A percentile compares a stretch with the other conserved stretches of the same genome.
Evolutionary conservation across 2,797 vertebrate genomes (phyloP).

Genomic region (Vultur gryphus): DNA sequence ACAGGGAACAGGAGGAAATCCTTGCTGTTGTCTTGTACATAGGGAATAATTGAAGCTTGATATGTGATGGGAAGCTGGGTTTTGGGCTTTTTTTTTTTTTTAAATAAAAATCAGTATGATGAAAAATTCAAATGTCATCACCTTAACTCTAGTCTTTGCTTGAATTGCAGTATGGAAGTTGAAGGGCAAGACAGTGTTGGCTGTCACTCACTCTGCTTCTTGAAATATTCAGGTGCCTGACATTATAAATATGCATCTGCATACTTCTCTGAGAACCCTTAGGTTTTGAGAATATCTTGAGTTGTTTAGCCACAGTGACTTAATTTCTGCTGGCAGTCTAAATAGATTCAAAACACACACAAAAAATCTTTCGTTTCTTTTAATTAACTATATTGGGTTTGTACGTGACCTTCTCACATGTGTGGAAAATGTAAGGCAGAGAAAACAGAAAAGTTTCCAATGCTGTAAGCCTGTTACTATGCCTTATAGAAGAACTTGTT

Average conservation of each 20-base stretch:
- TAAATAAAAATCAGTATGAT: background rate
- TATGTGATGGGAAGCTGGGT: background rate
- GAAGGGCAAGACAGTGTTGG: background rate
- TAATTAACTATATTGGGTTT: background rate
- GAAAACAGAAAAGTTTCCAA: background rate
- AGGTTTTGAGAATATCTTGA: background rate
- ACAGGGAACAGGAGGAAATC: background rate
- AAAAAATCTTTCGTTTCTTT: background rate
- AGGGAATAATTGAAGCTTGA: background rate
- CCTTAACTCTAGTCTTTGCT: background rate
- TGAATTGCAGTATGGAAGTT: background rate
- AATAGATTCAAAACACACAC: background rate
- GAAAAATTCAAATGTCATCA: background rate
- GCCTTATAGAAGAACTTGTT: background rate
- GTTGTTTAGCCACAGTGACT: background rate
- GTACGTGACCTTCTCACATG: background rate
- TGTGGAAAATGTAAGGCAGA: background rate
- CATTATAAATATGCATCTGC: background rate
- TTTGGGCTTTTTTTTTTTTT: background rate
- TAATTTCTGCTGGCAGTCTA: background rate
- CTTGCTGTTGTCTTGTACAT: background rate
- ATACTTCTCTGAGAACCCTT: background rate
- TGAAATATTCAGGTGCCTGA: conserved; percentile 5
- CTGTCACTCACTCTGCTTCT: background rate
- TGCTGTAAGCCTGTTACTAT: background rate